Conservation (phyloP, 2,797 vertebrate species). For the Sebastes paucispinis region DNA sequence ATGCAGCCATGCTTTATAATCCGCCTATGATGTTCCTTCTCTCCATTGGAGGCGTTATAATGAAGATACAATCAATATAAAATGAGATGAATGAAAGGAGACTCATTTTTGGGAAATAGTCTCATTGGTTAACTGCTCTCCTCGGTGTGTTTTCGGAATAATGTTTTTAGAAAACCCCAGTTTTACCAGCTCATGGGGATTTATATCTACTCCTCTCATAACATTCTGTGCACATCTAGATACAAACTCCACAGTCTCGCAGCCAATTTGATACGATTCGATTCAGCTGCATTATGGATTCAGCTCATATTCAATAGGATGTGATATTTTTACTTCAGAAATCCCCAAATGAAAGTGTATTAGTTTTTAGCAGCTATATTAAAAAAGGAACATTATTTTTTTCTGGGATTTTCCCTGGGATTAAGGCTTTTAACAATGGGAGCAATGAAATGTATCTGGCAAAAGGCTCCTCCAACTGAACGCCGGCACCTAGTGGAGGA, state of each 20-base stretch:
- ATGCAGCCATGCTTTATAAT: slow-evolving; percentile 7
- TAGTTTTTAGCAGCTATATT: not conserved
- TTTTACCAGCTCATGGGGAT: not conserved
- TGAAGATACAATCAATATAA: not conserved
- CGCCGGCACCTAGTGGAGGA: not conserved
- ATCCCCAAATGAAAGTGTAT: not conserved
- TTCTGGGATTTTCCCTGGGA: not conserved
- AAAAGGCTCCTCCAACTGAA: not conserved
- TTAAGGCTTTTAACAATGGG: not conserved
- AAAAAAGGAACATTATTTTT: not conserved
- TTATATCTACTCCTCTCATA: not conserved
- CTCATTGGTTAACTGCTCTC: not conserved
- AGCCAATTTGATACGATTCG: not conserved
- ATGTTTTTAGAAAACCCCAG: not conserved
- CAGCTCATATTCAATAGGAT: not conserved
- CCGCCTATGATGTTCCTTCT: not conserved
- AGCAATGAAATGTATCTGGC: not conserved
- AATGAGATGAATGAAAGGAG: slow-evolving; percentile 11
- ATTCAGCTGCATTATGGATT: not conserved
- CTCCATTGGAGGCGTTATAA: not conserved
- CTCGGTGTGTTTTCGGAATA: not conserved
- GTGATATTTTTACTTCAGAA: not conserved
- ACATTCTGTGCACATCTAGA: not conserved
- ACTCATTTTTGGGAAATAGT: not conserved
- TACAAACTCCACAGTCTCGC: not conserved